Evolutionary conservation across 2,888 invertebrate species (phyloP).

Genomic region (Podabrus alpinus): DNA sequence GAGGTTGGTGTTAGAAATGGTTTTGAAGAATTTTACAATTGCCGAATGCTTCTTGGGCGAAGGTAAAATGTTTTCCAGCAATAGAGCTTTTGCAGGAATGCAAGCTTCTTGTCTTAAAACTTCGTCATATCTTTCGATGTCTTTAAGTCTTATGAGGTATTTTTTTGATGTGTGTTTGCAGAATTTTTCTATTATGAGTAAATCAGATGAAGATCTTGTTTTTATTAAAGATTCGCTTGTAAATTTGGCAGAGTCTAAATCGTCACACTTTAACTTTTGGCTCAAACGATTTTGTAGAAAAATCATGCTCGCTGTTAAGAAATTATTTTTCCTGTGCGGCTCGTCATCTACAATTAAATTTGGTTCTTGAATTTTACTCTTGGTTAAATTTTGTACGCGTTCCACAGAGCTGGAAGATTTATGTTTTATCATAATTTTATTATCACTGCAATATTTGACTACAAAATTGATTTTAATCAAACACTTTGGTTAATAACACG

Average conservation of each 20-base stretch:
- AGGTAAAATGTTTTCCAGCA: conserved; percentile 34
- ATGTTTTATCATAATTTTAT: not conserved
- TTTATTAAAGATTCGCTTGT: not conserved
- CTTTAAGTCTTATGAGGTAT: conserved; percentile 34
- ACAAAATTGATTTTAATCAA: not conserved
- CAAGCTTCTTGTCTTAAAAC: conserved; percentile 34
- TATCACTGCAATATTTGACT: not conserved
- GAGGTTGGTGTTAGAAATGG: not conserved
- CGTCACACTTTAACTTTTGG: conserved; percentile 20
- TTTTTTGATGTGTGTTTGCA: conserved; percentile 26
- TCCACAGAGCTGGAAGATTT: not conserved
- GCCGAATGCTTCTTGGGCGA: conserved; percentile 20
- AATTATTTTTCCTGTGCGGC: conserved; percentile 31
- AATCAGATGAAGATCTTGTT: conserved; percentile 28
- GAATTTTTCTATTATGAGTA: conserved; percentile 35
- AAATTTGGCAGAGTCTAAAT: not conserved
- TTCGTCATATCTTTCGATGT: conserved; percentile 36
- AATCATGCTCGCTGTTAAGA: conserved; percentile 38
- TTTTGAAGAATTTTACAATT: not conserved
- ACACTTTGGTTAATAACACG: too few species aligned
- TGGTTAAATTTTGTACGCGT: not conserved
- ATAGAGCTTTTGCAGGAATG: conserved; percentile 28
- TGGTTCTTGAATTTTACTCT: not conserved
- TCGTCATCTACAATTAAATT: conserved; percentile 11
- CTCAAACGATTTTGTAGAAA: conserved; percentile 37